Evolutionary conservation across 53 echinoderm and acorn worm genomes (phyloP).

Genomic region (Patiria pectinifera): DNA sequence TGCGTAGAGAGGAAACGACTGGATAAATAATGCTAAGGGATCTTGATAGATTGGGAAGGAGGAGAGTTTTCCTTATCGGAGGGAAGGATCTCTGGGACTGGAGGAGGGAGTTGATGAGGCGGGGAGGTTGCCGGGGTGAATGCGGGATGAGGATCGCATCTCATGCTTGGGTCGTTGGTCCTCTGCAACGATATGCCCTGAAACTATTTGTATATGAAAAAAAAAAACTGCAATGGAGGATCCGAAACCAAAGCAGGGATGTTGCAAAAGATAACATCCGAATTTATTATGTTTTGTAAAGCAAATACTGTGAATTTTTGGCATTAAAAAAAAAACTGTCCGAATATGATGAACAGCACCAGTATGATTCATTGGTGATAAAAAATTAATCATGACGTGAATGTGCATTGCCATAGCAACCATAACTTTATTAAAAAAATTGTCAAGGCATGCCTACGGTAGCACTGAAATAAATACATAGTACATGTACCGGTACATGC

Average conservation of each 20-base stretch:
- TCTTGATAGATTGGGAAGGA: conserved; percentile 43
- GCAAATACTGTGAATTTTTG: too few relatives aligned
- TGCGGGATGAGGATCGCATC: not conserved
- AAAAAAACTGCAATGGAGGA: too few relatives aligned
- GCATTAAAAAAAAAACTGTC: too few relatives aligned
- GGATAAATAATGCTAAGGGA: conserved; percentile 54
- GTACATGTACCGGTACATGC: conserved; percentile 3
- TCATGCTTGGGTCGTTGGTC: not conserved
- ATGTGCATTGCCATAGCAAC: not conserved
- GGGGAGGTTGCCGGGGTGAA: not conserved
- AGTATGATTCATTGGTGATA: not conserved
- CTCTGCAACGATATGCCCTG: too few relatives aligned
- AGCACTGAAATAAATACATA: not conserved
- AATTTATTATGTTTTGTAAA: too few relatives aligned
- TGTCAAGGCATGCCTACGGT: too few relatives aligned
- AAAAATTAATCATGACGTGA: not conserved
- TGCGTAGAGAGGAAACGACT: conserved; percentile 15
- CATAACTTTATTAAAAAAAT: too few relatives aligned
- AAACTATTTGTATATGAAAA: too few relatives aligned
- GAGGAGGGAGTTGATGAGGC: not conserved
- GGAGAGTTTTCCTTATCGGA: not conserved
- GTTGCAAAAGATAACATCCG: too few relatives aligned
- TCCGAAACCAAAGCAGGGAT: too few relatives aligned
- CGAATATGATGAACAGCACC: too few relatives aligned
- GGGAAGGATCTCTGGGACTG: not conserved